These are phyloP conservation scores for Aelia acuminata DNA, from an alignment of 2,888 invertebrate genomes.

Conservation along the genomic window DNA sequence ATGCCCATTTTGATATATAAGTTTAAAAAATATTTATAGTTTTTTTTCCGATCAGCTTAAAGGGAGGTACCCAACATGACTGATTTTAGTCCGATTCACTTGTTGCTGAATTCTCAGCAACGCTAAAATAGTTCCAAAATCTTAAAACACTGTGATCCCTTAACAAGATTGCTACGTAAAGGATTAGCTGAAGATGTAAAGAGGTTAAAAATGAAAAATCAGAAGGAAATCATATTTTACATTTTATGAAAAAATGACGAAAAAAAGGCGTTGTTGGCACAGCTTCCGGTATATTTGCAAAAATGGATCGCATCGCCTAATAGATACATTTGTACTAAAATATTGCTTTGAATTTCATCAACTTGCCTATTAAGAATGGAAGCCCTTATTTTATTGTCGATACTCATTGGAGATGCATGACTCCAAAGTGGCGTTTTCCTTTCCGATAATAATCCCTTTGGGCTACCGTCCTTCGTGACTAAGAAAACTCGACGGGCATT, in stretches of 20 bases:
- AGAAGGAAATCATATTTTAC: too few relatives aligned
- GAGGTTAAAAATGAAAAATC: too few relatives aligned
- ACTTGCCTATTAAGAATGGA: constrained; percentile 1
- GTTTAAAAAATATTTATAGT: not conserved
- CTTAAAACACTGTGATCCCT: too few relatives aligned
- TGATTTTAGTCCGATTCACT: not conserved
- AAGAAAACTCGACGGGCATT: not conserved
- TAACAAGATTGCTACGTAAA: too few relatives aligned
- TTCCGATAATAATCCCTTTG: not conserved
- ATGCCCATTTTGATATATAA: not conserved
- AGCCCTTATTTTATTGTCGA: not conserved
- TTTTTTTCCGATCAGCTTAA: not conserved
- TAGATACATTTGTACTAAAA: not conserved
- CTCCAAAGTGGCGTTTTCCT: not conserved
- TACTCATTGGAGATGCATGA: constrained; percentile 18
- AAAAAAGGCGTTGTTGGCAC: too few relatives aligned
- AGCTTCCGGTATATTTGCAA: too few relatives aligned
- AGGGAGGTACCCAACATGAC: not conserved
- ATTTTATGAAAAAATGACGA: too few relatives aligned
- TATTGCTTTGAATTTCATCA: constrained; percentile 11
- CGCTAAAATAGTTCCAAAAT: not conserved
- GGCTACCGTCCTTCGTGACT: not conserved
- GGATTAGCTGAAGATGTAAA: too few relatives aligned
- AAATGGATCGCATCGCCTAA: too few relatives aligned
- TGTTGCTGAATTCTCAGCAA: not conserved